phyloP scores from a whole-genome alignment of 2,113 vertebrate genomes.

The Chamaetylas fuelleborni region DNA sequence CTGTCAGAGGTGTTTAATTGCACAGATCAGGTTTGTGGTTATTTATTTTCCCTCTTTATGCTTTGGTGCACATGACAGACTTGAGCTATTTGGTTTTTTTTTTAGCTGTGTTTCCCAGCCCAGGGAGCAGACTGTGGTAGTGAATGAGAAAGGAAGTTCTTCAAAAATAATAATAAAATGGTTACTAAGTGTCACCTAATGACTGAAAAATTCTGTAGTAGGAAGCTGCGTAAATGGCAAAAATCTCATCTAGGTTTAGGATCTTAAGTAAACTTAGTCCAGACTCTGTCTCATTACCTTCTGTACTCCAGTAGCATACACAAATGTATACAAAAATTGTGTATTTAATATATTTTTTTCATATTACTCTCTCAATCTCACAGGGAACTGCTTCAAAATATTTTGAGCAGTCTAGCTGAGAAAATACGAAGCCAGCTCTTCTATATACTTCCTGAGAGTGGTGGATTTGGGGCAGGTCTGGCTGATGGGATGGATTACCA shows the following conservation, averaged over 20 bases:
- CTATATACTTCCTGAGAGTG: neutral
- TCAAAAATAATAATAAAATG: neutral
- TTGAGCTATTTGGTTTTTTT: neutral
- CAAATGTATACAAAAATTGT: too few relatives aligned
- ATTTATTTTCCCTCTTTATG: neutral
- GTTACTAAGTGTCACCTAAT: neutral
- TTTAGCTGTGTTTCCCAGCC: neutral
- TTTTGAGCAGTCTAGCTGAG: neutral
- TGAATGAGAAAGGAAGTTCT: neutral
- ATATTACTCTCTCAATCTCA: neutral
- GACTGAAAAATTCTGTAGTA: neutral
- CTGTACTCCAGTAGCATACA: neutral
- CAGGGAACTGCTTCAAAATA: neutral
- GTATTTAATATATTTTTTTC: neutral
- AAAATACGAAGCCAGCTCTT: neutral
- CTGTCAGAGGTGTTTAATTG: conserved; percentile 8
- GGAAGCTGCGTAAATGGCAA: neutral
- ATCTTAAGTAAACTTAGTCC: neutral
- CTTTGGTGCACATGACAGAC: neutral
- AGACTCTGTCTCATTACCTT: neutral
- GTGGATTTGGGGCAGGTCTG: neutral
- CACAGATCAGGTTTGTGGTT: neutral
- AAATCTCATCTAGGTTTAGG: neutral
- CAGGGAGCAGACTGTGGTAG: neutral
- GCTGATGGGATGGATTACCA: neutral